phyloP scores from a whole-genome alignment of 2,797 vertebrate genomes.

The Tinamus major region DNA sequence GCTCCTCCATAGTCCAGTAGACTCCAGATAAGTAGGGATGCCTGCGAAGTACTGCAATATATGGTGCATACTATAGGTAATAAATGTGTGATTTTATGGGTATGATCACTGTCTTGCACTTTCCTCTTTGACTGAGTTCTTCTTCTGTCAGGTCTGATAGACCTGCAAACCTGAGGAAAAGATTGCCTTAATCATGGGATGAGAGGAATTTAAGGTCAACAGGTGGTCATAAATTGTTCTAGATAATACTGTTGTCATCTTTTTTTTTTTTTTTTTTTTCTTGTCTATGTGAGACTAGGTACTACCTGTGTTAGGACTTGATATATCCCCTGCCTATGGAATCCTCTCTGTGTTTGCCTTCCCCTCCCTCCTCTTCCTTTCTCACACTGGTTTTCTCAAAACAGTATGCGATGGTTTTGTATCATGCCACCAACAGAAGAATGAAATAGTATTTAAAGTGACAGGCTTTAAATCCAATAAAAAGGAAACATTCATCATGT shows the following conservation, averaged over 20 bases:
- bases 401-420: not conserved
- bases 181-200: fast-evolving
- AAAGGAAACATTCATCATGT: not conserved
- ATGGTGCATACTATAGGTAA: fast-evolving
- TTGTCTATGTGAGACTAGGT: not conserved
- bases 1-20: not conserved
- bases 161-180: not conserved
- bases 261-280: fast-evolving
- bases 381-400: not conserved
- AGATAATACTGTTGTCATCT: fast-evolving
- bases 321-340: not conserved
- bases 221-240: not conserved
- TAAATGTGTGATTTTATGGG: not conserved
- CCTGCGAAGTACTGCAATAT: fast-evolving
- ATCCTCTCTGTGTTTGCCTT: too few relatives aligned
- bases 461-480: not conserved
- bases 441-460: not conserved
- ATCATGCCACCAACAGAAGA: not conserved
- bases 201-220: not conserved
- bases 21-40: not conserved
- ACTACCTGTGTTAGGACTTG: not conserved
- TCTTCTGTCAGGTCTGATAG: not conserved
- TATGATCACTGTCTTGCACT: not conserved
- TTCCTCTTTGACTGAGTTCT: not conserved
- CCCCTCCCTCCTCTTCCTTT: too few relatives aligned